These are phyloP conservation scores for Pimephales promelas DNA, from an alignment of 2,113 vertebrate species.

Conservation along the genomic window DNA sequence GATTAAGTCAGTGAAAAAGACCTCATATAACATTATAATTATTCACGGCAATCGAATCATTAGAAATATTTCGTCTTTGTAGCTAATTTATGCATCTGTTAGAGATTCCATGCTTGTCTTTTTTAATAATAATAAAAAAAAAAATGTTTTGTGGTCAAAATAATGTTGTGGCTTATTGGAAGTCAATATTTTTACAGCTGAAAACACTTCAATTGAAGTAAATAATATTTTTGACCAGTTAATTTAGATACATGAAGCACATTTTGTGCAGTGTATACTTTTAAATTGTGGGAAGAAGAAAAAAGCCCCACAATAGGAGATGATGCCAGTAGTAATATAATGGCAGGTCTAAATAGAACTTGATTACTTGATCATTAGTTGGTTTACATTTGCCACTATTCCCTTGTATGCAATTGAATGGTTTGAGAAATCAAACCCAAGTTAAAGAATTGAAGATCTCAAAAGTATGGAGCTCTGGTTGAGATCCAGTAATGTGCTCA, in stretches of 20 bases:
- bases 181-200: neutral
- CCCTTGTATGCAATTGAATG: neutral
- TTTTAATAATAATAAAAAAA: neutral
- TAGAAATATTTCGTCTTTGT: neutral
- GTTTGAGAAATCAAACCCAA: constrained; percentile 1
- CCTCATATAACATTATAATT: neutral
- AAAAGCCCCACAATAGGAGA: neutral
- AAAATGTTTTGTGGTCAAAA: neutral
- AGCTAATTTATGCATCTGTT: neutral
- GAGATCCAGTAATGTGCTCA: constrained; percentile 6
- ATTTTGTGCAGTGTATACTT: neutral
- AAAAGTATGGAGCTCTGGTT: neutral
- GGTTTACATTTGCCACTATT: neutral
- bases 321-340: constrained; percentile 4
- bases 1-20: neutral
- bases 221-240: neutral
- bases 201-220: neutral
- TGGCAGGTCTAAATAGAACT: constrained; percentile 5
- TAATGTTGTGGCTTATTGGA: neutral
- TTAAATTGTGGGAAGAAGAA: neutral
- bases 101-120: neutral
- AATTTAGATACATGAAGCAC: neutral
- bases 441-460: constrained; percentile 17
- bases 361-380: constrained; percentile 11
- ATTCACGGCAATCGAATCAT: neutral